Evolutionary conservation across 2,113 vertebrate genomes (phyloP), one percentile per base, ranked within the genome.

Genomic region (Talpa occidentalis): DNA sequence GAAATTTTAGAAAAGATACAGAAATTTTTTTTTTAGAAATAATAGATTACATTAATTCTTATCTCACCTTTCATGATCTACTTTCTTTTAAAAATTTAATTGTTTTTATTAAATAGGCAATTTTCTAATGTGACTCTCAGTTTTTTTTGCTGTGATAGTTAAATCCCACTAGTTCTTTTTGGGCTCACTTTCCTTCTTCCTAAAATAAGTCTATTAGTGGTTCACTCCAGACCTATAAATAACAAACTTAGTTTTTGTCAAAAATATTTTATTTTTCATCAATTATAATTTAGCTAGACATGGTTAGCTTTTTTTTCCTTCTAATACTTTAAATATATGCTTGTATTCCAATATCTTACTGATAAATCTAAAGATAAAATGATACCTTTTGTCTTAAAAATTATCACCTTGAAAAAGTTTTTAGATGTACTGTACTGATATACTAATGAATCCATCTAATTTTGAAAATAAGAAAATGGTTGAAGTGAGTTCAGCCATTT

Each of bases 181-280:
- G 76, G n/a, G 4, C 82, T 88, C 54, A 62, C 73, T 79, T 95
- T 69, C 42, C 74, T 84, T 88, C 74, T 84, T 88, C n/a, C 47
- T 73, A 40, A n/a, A 32, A n/a, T 77, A 84, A 49, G 22, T 86
- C 42, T 56, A 88, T 78, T 35, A 95, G 26, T 93, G 40, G 19
- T 47, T 93, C 16, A 82, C 10, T 92, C 56, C 72, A 78, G 40
- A 73, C 54, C 76, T 80, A 11, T 60, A 49, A 78, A 64, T 67
- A 47, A 30, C 89, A 69, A 69, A 59, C 24, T 91, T 37, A 66
- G 21, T 82, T 69, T 69, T 91, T 92, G 73, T 90, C n/a, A 70
- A 60, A 87, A 86, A 47, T 90, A 62, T 84, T 93, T 44, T 70
- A 74, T 89, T 95, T 79, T 11, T 88, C 72, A 86, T 96, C 47